Evolutionary conservation across 2,113 vertebrate species (phyloP), one percentile per base, ranked within the genome.

Genomic region (Siphamia tubifer): DNA sequence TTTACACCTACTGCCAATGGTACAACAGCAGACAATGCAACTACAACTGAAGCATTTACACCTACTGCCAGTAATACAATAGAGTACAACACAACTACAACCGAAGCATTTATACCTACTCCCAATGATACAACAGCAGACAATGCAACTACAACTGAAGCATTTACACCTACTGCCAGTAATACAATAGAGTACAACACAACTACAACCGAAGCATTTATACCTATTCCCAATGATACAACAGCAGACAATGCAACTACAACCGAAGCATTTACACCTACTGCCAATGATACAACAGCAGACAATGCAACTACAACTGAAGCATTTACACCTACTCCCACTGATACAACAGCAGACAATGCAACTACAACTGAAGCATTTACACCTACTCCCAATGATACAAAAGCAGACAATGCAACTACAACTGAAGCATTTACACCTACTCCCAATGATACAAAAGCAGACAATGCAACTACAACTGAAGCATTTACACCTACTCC

Each of bases 31-130:
- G 7, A 49, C 16, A 31, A 11, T 11, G 23, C 25, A 17, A 11
- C 47, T 2, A 21, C n/a, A n/a, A n/a, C n/a, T n/a, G n/a, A n/a
- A n/a, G n/a, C n/a, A n/a, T n/a, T n/a, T n/a, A n/a, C n/a, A n/a
- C n/a, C n/a, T n/a, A n/a, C n/a, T n/a, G n/a, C n/a, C n/a, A n/a
- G n/a, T n/a, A n/a, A n/a, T n/a, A n/a, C n/a, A n/a, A n/a, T n/a
- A n/a, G n/a, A n/a, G n/a, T 17, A 11, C 47, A 57, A 48, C 1
- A 0, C 23, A 13, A 36, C 65, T 17, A 48, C 35, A 47, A 12
- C 24, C 0, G 0, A 0, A 3, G 1, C 30, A 43, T 2, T 45
- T 17, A 27, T 28, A 12, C 21, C 4, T 4, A 0, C 28, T 32
- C 10, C 9, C 2, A 25, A 25, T 21, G 0, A 24, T 5, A 34